A percentile compares a stretch with the other conserved stretches of the same genome.
Evolutionary conservation across 2,113 vertebrate genomes (phyloP).

Genomic region (Trogon surrucura): DNA sequence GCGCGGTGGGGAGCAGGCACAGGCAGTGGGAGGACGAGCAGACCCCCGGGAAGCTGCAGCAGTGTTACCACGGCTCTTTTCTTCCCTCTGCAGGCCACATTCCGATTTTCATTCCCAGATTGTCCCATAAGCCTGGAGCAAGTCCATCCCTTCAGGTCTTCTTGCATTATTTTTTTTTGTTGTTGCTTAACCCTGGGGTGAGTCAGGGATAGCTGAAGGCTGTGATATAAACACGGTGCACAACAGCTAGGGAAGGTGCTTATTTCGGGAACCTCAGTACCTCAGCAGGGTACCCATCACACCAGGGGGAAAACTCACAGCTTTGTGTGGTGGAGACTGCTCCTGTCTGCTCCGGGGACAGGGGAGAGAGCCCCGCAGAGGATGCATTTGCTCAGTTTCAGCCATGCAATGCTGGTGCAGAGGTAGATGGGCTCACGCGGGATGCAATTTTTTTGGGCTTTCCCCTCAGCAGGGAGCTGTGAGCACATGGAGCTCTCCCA

Average conservation of each 20-base stretch:
- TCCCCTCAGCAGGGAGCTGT: not conserved
- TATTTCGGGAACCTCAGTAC: not conserved
- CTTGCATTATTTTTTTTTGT: too few relatives aligned
- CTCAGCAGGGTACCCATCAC: not conserved
- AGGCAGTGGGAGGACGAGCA: not conserved
- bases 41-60: not conserved
- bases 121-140: not conserved
- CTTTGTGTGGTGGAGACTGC: fast-evolving
- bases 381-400: fast-evolving
- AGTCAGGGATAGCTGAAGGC: not conserved
- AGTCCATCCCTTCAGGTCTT: not conserved
- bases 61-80: slow-evolving; percentile 58
- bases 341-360: fast-evolving
- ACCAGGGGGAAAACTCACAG: not conserved
- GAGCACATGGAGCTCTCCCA: not conserved
- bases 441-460: not conserved
- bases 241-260: not conserved
- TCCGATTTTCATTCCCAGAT: slow-evolving; percentile 18
- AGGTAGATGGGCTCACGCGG: not conserved
- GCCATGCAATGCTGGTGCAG: fast-evolving
- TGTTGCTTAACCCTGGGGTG: not conserved
- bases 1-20: not conserved
- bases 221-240: fast-evolving
- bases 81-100: slow-evolving; percentile 68
- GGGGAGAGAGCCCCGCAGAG: fast-evolving